phyloP scores from a whole-genome alignment of 30 jellyfish, hydroid and myxozoan genomes.

The Aurelia coerulea region DNA sequence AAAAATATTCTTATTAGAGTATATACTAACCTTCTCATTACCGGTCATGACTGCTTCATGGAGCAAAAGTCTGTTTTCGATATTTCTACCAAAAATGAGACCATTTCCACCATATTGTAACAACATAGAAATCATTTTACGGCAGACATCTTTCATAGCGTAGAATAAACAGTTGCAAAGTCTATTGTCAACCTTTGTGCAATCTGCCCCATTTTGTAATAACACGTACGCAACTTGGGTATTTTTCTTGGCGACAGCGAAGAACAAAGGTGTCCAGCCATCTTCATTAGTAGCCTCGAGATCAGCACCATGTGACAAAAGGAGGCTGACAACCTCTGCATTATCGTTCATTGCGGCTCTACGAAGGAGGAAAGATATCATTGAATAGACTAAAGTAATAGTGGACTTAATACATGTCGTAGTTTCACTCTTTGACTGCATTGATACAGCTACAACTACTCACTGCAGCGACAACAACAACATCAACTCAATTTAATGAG shows the following conservation, averaged over 20 bases:
- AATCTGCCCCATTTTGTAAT: constrained; percentile 31
- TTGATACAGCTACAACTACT: not conserved
- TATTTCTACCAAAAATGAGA: constrained; percentile 6
- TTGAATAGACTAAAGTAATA: not conserved
- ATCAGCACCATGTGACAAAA: constrained; percentile 20
- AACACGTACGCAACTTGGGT: constrained; percentile 14
- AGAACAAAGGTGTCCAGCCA: constrained; percentile 42
- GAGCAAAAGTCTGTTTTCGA: constrained; percentile 4
- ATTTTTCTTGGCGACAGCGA: constrained; percentile 38
- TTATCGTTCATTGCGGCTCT: constrained; percentile 39
- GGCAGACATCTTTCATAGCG: constrained; percentile 35
- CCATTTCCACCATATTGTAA: constrained; percentile 22
- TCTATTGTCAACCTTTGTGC: constrained; percentile 12
- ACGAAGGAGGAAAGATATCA: not conserved
- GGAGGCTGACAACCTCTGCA: constrained; percentile 10
- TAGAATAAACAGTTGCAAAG: constrained; percentile 25
- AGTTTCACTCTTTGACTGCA: not conserved
- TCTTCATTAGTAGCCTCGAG: constrained; percentile 32
- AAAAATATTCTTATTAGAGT: too few relatives aligned
- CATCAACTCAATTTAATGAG: too few relatives aligned
- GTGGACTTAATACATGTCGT: not conserved
- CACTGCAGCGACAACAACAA: not conserved
- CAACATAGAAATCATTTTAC: not conserved
- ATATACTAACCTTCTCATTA: constrained; percentile 11
- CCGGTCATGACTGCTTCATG: constrained; percentile 51